Evolutionary conservation across 2,797 vertebrate species (phyloP), one percentile per base, ranked within the genome.

Genomic region (Chelidonichthys spinosus): DNA sequence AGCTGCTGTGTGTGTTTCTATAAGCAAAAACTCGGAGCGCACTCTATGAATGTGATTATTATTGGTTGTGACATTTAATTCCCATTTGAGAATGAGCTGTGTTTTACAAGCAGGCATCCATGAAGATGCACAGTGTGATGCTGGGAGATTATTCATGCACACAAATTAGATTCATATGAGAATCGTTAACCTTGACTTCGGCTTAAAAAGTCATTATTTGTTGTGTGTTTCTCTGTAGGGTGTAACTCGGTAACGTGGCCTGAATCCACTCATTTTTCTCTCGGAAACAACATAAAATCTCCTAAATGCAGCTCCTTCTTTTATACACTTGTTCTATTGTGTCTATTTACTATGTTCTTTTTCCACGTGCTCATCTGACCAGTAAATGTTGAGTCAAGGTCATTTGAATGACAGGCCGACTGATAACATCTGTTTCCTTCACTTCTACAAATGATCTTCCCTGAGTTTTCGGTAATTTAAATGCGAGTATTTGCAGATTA

Each of bases 21-120:
- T 4, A 46, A 33, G 63, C 47, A 66, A 44, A 72, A 69, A 58
- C 58, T 74, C 2, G 43, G 69, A 61, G 32, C 37, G 46, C 18
- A 17, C 56, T 33, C 25, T 32, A 39, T 44, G 15, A 71, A 40
- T 40, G 56, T 86, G 82, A 89, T 61, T 62, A 17, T 79, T 74
- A 86, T 84, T 75, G 56, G n/a, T 71, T 75, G 33, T 78, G 87
- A 89, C 67, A 52, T 81, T 83, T 80, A 78, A 85, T 90, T 87
- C 80, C 69, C 75, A 60, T 79, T 53, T 63, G 74, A 78, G 73
- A 70, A 76, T 65, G 64, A 63, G 54, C 62, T 42, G 69, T 43
- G 36, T 69, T 78, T 81, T 66, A 68, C 75, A 68, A 47, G 69
- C 53, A 56, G 63, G 63, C 56, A 13, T 79, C 64, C 13, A 15